Evolutionary conservation across 2,888 invertebrate species (phyloP).

Genomic region (Heliconius aoede): DNA sequence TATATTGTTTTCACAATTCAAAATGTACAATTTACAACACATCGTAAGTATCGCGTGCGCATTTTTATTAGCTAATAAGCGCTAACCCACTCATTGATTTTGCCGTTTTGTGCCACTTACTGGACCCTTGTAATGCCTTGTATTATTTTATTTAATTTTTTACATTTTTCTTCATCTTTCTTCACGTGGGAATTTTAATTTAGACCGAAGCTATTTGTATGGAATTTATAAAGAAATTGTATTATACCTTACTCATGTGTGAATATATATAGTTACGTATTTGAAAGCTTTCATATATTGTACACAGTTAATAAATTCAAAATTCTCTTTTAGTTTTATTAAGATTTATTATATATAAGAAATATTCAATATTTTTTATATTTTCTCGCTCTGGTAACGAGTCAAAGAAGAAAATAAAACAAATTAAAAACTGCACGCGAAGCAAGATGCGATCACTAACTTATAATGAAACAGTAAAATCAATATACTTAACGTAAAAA

Average conservation of each 20-base stretch:
- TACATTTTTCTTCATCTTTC: conserved; percentile 23
- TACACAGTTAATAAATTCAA: no score
- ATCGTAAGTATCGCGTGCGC: conserved; percentile 57
- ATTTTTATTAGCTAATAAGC: conserved; percentile 67
- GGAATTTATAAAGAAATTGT: conserved; percentile 24
- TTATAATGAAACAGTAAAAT: neutral
- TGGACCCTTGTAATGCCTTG: conserved; percentile 51
- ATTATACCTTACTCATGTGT: neutral
- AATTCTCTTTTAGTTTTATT: no score
- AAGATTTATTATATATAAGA: no score
- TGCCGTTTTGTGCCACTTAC: conserved; percentile 58
- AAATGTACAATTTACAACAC: conserved; percentile 1
- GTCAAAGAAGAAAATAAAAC: no score
- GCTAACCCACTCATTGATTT: conserved; percentile 60
- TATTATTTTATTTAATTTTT: conserved; percentile 16
- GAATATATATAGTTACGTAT: no score
- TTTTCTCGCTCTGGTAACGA: no score
- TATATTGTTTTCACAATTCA: neutral
- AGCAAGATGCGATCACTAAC: neutral
- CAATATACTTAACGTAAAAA: neutral
- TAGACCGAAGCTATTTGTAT: conserved; percentile 26
- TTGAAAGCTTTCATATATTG: neutral
- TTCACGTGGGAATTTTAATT: conserved; percentile 45
- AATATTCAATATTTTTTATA: no score
- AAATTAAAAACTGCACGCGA: no score